Evolutionary conservation across 2,113 vertebrate species (phyloP), one percentile per base, ranked within the genome.

Genomic region (Ramphastos sulfuratus): DNA sequence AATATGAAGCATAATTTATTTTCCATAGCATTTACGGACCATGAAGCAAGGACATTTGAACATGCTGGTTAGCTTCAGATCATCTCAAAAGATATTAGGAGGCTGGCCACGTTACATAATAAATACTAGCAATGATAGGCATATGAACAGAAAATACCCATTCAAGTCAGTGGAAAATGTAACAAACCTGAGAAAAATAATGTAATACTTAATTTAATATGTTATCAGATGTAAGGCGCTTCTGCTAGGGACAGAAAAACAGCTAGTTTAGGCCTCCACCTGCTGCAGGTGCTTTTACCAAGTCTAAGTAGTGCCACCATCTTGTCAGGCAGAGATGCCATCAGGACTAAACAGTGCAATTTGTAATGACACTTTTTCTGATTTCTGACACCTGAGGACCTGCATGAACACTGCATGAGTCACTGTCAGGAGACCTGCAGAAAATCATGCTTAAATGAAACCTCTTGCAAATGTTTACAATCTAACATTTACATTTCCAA

Each of bases 41-140:
- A 72, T 63, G 59, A 92, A 87, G 35, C 70, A 70, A 94, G 84
- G 63, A 28, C 66, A 92, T 87, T 90, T 55, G 64, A 89, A 90
- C 55, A 46, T 35, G 61, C n/a, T 86, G 71, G 87, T 90, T 84
- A 73, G 67, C 56, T 79, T 79, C 74, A 92, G 42, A 76, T 82
- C 6, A 70, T 82, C 74, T 79, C 21, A 75, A 71, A 85, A 83
- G 44, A 44, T 19, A 55, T 92, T 81, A 90, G 78, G 16, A 81
- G 65, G 28, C 69, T 72, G 61, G 90, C 83, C 66, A 58, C 92
- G 63, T 75, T 87, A 79, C 50, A 30, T 3, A 66, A 17, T 89
- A 87, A 91, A 82, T 85, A 74, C 82, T 82, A 73, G 87, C 39
- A 89, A 82, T 33, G 82, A n/a, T 6, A 85, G 23, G 17, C 69